Evolutionary conservation across 1,140 invertebrate genomes (phyloP), one percentile per base, ranked within the genome.

Genomic region (Liolophura sinensis): DNA sequence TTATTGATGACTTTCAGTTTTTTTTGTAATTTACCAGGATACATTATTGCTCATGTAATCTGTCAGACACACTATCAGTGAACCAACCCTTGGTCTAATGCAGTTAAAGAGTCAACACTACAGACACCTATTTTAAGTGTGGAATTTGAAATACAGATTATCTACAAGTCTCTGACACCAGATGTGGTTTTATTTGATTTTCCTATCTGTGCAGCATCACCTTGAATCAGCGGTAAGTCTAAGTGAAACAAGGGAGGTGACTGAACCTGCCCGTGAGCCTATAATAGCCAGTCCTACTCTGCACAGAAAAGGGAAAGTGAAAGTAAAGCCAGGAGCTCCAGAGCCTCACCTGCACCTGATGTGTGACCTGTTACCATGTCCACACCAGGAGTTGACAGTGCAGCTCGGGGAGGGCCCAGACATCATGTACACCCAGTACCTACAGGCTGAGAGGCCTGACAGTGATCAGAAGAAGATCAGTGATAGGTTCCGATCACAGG

Each of bases 341-440:
- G 73, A 77, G 50, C 76, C 76, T 60, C 76, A 77, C 59, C 65
- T 74, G 48, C 76, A 77, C 61, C 55, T 77, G 0, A 74, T 75
- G 73, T 77, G 76, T 73, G 76, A 77, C 27, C 56, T 77, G 9
- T 60, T 77, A 60, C 76, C 76, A 5, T 75, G 73, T 62, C 67
- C 72, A 24, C 73, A 77, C 60, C 64, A 63, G 27, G 46, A 14
- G 46, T 51, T 52, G 46, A 61, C 58, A 27, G 46, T 61, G 62
- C 60, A 14, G 24, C 20, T 54, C 24, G 7, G 49, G 27, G 62
- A 46, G 46, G 31, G 31, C 31, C 3, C 31, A 40, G 9, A 9
- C 31, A 3, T 40, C 31, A 40, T 56, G 47, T 76, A 76, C 68
- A 76, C 70, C 67, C 61, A 68, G 48, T 76, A 72, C 56, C 60